Evolutionary conservation across 2,797 vertebrate species (phyloP).

Genomic region (Mormyrus hasselquistii): DNA sequence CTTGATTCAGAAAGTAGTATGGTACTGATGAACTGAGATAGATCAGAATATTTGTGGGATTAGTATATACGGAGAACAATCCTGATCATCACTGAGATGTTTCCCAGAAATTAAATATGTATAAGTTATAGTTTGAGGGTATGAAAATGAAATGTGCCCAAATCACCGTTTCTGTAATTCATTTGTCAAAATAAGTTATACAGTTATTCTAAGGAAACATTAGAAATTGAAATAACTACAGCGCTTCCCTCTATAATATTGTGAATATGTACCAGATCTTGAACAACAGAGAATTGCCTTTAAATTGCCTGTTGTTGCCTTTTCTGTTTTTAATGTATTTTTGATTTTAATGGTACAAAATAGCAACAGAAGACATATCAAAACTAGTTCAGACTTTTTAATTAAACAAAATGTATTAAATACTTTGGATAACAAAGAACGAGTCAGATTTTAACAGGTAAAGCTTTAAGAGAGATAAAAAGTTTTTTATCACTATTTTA

Average conservation of each 20-base stretch:
- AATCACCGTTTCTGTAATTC: neutral
- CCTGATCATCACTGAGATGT: conserved; percentile 1
- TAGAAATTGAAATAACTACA: conserved; percentile 13
- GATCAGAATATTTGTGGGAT: conserved; percentile 14
- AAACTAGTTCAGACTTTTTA: conserved; percentile 51
- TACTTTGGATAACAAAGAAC: conserved; percentile 50
- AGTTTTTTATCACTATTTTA: conserved; percentile 34
- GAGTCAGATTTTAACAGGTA: conserved; percentile 55
- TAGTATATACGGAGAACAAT: conserved; percentile 11
- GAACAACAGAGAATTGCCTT: conserved; percentile 60
- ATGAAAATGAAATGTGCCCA: neutral
- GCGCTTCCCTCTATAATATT: conserved; percentile 11
- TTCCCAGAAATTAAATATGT: conserved; percentile 10
- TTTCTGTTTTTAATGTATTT: conserved; percentile 60
- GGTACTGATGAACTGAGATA: conserved; percentile 9
- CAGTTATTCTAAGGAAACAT: conserved; percentile 3
- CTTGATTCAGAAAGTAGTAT: conserved; percentile 15
- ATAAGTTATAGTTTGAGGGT: neutral
- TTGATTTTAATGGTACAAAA: conserved; percentile 40
- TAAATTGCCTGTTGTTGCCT: conserved; percentile 65
- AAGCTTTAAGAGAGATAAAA: conserved; percentile 57
- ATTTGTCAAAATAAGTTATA: conserved; percentile 18
- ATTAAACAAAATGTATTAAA: conserved; percentile 42
- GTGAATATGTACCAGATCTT: conserved; percentile 41
- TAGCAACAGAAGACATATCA: conserved; percentile 62